Percentiles rank a stretch among this genome's conserved stretches.
Evolutionary conservation across 2,113 vertebrate genomes (phyloP).

Genomic region (Bungarus multicinctus): DNA sequence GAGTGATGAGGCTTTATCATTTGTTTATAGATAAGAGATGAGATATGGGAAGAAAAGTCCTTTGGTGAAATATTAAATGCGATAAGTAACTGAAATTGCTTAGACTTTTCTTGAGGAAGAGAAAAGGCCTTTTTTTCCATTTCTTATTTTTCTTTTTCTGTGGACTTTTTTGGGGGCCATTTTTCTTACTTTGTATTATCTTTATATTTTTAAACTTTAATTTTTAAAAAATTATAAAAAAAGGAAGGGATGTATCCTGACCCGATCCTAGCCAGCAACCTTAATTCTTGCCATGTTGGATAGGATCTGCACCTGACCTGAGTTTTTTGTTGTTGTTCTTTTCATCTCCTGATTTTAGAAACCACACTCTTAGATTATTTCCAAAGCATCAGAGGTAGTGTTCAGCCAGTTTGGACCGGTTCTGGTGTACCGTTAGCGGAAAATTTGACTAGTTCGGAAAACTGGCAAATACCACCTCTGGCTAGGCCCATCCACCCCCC

Average conservation of each 20-base stretch:
- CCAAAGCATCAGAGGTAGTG: background rate
- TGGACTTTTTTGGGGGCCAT: background rate
- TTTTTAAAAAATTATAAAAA: background rate
- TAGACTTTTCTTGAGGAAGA: background rate
- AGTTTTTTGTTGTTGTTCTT: background rate
- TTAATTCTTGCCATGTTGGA: background rate
- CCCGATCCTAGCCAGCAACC: background rate
- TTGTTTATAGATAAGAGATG: background rate
- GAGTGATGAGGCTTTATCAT: too few species aligned
- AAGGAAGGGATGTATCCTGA: background rate
- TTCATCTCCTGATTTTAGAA: background rate
- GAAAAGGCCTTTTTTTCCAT: background rate
- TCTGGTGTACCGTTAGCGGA: too few species aligned
- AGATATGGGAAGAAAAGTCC: background rate
- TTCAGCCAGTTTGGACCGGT: too few species aligned
- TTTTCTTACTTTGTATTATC: background rate
- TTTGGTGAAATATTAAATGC: background rate
- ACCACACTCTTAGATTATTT: background rate
- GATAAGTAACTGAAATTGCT: background rate
- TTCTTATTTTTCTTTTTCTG: background rate
- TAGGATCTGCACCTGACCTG: background rate
- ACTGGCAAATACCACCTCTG: too few species aligned
- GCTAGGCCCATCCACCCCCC: too few species aligned
- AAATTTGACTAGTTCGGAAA: too few species aligned
- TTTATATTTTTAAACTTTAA: background rate